phyloP scores from a whole-genome alignment of 1,140 invertebrate species.

The Sweltsa coloradensis region DNA sequence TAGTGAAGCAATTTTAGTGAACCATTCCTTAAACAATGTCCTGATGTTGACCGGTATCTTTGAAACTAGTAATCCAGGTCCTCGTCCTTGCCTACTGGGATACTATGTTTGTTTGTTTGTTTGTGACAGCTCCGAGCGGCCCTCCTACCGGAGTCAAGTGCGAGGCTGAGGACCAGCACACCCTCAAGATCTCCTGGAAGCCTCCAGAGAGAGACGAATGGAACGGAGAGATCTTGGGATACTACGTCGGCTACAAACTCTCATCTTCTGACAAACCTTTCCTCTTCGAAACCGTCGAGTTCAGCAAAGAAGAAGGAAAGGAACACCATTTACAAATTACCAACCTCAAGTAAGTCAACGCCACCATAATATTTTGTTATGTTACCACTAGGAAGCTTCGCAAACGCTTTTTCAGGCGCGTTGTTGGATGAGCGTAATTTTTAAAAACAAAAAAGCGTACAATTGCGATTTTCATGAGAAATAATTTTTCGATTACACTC shows the following conservation, averaged over 20 bases:
- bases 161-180: constrained; percentile 84
- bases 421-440: too few relatives aligned
- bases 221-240: constrained; percentile 87
- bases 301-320: constrained; percentile 79
- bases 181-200: constrained; percentile 87
- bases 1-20: too few relatives aligned
- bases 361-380: too few relatives aligned
- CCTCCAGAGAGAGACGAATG: constrained; percentile 76
- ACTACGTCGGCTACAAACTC: constrained; percentile 83
- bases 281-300: constrained; percentile 85
- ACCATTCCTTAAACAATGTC: too few relatives aligned
- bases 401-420: too few relatives aligned
- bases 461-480: too few relatives aligned
- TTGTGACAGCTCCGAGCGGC: constrained; percentile 54
- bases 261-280: constrained; percentile 80
- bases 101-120: constrained; percentile 2
- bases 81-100: neutral
- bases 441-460: too few relatives aligned
- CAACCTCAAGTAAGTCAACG: constrained; percentile 51
- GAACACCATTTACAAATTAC: constrained; percentile 68
- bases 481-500: too few relatives aligned
- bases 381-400: too few relatives aligned
- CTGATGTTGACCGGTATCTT: too few relatives aligned
- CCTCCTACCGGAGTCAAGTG: constrained; percentile 73
- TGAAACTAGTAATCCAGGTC: neutral